These are phyloP conservation scores for Iselma pallidipennis DNA, from an alignment of 2,888 invertebrate genomes.

Conservation along the genomic window DNA sequence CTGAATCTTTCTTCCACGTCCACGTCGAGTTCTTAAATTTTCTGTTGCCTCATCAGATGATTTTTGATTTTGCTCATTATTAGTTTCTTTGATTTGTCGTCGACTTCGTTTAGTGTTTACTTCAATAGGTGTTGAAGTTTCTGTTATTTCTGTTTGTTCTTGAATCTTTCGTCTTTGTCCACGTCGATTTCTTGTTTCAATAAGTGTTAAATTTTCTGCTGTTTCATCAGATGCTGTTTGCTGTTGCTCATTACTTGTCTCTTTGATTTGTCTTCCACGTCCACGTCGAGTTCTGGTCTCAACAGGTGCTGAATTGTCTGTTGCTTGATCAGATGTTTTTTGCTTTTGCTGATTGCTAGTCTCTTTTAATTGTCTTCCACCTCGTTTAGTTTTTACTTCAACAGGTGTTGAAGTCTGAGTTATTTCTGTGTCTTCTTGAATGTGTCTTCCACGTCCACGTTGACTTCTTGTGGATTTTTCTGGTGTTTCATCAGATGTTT, in stretches of 20 bases:
- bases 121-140: not conserved
- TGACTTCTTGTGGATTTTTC: not conserved
- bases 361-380: no score
- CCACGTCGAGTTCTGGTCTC: not conserved
- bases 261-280: not conserved
- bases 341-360: not conserved
- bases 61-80: not conserved
- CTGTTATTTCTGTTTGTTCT: not conserved
- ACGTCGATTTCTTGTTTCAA: not conserved
- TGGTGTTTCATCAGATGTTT: not conserved
- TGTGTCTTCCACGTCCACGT: not conserved
- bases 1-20: not conserved
- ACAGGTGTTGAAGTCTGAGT: not conserved
- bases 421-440: not conserved
- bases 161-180: not conserved
- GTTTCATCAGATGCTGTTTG: not conserved
- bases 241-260: not conserved
- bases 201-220: no score
- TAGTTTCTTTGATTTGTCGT: not conserved
- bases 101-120: not conserved
- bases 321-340: not conserved
- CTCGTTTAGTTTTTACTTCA: not conserved
- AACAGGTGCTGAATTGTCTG: not conserved
- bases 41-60: not conserved
- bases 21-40: not conserved